Evolutionary conservation across 2,888 invertebrate species (phyloP).

Genomic region (Nematopogon swammerdamellus): DNA sequence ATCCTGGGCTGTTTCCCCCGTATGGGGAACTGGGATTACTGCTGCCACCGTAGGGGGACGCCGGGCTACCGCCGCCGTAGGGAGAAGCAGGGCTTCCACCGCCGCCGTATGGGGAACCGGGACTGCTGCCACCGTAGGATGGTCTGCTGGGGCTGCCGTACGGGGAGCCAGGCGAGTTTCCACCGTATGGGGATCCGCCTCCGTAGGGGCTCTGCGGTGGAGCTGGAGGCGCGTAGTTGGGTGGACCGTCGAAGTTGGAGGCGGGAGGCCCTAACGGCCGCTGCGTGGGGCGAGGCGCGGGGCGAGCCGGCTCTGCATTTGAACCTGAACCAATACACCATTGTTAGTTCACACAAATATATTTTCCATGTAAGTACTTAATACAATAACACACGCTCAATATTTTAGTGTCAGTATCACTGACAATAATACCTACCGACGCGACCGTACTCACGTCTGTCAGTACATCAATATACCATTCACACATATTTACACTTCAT

Average conservation of each 20-base stretch:
- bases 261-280: constrained; percentile 26
- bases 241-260: constrained; percentile 28
- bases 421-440: too few relatives aligned
- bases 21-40: constrained; percentile 11
- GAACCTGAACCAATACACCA: constrained; percentile 27
- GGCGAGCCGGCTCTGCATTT: constrained; percentile 32
- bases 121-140: constrained; percentile 8
- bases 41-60: constrained; percentile 10
- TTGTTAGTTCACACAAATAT: too few relatives aligned
- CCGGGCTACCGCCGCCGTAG: constrained; percentile 17
- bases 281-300: constrained; percentile 21
- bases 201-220: constrained; percentile 22
- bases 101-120: constrained; percentile 13
- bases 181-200: constrained; percentile 13
- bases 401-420: too few relatives aligned
- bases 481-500: too few relatives aligned
- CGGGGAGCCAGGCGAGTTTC: constrained; percentile 12
- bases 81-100: constrained; percentile 17
- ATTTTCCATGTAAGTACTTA: too few relatives aligned
- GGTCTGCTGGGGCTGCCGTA: constrained; percentile 15
- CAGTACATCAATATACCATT: too few relatives aligned
- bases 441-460: too few relatives aligned
- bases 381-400: too few relatives aligned
- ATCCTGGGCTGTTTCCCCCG: constrained; percentile 14
- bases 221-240: constrained; percentile 43